Evolutionary conservation across 2,113 vertebrate species (phyloP), one percentile per base, ranked within the genome.

Genomic region (Stictonetta naevosa): DNA sequence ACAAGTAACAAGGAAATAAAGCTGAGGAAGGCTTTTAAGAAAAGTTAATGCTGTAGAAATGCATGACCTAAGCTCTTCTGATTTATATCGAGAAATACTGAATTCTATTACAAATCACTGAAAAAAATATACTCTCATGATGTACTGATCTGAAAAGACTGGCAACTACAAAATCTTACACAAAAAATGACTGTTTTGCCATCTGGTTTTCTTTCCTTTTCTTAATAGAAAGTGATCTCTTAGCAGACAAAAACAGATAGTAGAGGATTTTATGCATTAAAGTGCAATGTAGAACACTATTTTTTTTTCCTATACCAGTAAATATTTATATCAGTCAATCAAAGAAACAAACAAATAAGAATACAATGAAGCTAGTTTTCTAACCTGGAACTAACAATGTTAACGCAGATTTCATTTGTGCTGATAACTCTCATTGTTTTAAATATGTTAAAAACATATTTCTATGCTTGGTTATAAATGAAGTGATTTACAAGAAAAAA

Each of bases 341-440:
- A 50, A 20, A 79, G 36, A 38, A 60, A 34, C 56, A 59, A 59
- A 22, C 33, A 59, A 59, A n/a, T 20, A 59, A n/a, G 12, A 53
- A 88, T 77, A 91, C 82, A 91, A 92, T 55, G 7, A 25, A 94
- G 80, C 31, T n/a, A 95, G 62, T 94, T 97, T 97, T 97, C 84
- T 89, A 93, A 94, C 31, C 40, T 90, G 73, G 87, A 94, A 44
- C 71, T 96, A 88, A 55, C 31, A 48, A 63, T 79, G 71, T 68
- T 95, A 94, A 89, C 50, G 87, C 44, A 92, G 77, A 85, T 93
- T 93, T 94, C 92, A 91, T 94, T 95, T 85, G 77, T n/a, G 46
- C 34, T 93, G 88, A 79, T 93, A 92, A 92, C 93, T 96, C 59
- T 88, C 68, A 60, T 96, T 88, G 96, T 96, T 97, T 96, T 95